Base-by-base conservation (phyloP, 1,140 invertebrate genomes). In the Contarinia nasturtii region DNA sequence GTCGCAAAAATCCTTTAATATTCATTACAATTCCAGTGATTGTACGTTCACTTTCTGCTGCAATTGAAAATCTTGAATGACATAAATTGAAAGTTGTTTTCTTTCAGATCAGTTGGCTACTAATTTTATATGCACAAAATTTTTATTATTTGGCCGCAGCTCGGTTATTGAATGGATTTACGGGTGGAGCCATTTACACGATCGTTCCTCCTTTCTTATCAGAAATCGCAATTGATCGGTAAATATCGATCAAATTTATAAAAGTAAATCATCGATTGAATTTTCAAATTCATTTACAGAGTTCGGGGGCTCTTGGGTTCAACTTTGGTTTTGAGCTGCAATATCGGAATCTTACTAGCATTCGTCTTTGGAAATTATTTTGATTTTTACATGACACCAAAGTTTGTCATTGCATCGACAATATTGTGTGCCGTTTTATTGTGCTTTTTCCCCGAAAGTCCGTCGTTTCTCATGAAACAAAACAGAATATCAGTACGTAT, bases 281-380 rank as follows among this genome's bases (percentile, higher is more conserved):
- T 10, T 36, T 36, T 36, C n/a, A 36, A 36, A 36, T n/a, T n/a
- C n/a, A n/a, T 7, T 40, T 40, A 5, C 27, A 63, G 70, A 4
- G 68, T 76, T 20, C 58, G 77, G n/a, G 77, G 77, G 5, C 57
- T 68, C 10, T 57, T 79, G n/a, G 75, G 74, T 1, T 63, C 68
- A 2, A 56, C 64, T 20, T 64, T 69, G 34, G 72, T 74, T 15
- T 65, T 78, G 2, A 69, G 71, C 12, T 72, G 76, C 33, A 63
- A 73, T 1, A 65, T 75, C 52, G 77, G 77, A 0, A 75, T 74
- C 1, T 64, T 77, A 17, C 60, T 73, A 1, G 70, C 71, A 19
- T 68, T 76, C 38, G 66, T 67, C 21, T 56, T 70, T 5, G 75
- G 75, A 0, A 66, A 66, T 0, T 70, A 64, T 45, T 58, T 68